Percentiles rank a stretch among this genome's conserved stretches.
These are phyloP conservation scores for Zoanthus gigantus DNA, from an alignment of 92 coral and sea anemone genomes.

Conservation along the genomic window DNA sequence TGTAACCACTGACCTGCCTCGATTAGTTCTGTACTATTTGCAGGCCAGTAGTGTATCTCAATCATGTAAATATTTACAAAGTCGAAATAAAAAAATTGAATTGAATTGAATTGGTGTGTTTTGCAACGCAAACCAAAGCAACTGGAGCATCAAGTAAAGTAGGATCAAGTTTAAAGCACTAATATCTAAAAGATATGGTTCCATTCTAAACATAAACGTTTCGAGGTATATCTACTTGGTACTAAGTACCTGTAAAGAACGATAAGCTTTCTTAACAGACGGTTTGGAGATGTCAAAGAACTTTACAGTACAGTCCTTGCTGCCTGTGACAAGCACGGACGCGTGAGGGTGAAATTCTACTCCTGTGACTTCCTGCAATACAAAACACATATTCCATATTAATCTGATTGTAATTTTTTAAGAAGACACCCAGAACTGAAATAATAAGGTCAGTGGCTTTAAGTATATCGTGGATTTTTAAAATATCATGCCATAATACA, in stretches of 20 bases:
- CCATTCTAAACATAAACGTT: not conserved
- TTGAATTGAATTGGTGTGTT: too few species aligned
- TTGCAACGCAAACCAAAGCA: not conserved
- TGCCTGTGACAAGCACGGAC: conserved; percentile 87
- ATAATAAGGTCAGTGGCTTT: too few species aligned
- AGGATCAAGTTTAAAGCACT: not conserved
- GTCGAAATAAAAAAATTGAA: too few species aligned
- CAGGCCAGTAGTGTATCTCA: too few species aligned
- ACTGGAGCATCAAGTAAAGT: not conserved
- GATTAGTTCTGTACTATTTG: too few species aligned
- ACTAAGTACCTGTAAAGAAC: conserved; percentile 84
- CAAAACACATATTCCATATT: not conserved
- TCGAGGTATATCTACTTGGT: not conserved
- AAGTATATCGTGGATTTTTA: too few species aligned
- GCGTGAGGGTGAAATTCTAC: conserved; percentile 89
- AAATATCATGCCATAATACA: too few species aligned
- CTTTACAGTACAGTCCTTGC: conserved; percentile 91
- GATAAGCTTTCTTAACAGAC: conserved; percentile 95
- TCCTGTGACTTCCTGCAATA: conserved; percentile 86
- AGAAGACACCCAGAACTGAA: too few species aligned
- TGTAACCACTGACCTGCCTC: too few species aligned
- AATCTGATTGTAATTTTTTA: not conserved
- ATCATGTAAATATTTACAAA: too few species aligned
- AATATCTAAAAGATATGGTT: not conserved
- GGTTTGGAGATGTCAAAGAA: conserved; percentile 98